Evolutionary conservation across 2,888 invertebrate species (phyloP), one percentile per base, ranked within the genome.

Genomic region (Chloromyia formosa): DNA sequence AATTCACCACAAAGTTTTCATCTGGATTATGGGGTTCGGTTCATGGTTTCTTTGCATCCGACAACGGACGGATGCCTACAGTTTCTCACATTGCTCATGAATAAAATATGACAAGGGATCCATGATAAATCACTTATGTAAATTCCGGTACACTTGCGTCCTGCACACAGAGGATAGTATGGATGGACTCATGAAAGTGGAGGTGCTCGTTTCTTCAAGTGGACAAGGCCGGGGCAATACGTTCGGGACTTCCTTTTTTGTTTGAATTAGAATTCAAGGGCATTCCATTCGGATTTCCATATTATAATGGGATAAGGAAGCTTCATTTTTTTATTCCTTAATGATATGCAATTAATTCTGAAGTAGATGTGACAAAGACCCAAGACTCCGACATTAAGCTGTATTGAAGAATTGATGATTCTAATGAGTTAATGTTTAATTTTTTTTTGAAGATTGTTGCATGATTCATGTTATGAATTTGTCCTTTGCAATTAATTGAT

Each of bases 51-150:
- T 35, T 58, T 27, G n/a, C 42, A 23, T 20, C 56, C 58, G 58
- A 56, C 10, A 42, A 35, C 27, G 27, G 27, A 35, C 2, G 27
- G n/a, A 35, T 73, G 53, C 61, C 42, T 73, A 72, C 56, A 66
- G 72, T 64, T 72, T 71, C 58, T 69, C 58, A 45, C 74, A 71
- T 71, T 45, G 68, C 74, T 76, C 74, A 76, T 76, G 76, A 76
- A 76, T 76, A 76, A 76, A 76, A 76, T 74, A 76, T 76, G 74
- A 76, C 74, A 72, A 76, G 76, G 66, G 74, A 74, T 76, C 76
- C 76, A 76, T 76, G 76, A 76, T 76, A 74, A 76, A 76, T 76
- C 76, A 76, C 76, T 76, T 76, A 76, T 76, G 76, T 60, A 76
- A 74, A 76, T 76, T 76, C 71, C 53, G 49, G 64, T 60, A 56